These are phyloP conservation scores for Spisula solida DNA, from an alignment of 2,888 invertebrate genomes.

Conservation along the genomic window DNA sequence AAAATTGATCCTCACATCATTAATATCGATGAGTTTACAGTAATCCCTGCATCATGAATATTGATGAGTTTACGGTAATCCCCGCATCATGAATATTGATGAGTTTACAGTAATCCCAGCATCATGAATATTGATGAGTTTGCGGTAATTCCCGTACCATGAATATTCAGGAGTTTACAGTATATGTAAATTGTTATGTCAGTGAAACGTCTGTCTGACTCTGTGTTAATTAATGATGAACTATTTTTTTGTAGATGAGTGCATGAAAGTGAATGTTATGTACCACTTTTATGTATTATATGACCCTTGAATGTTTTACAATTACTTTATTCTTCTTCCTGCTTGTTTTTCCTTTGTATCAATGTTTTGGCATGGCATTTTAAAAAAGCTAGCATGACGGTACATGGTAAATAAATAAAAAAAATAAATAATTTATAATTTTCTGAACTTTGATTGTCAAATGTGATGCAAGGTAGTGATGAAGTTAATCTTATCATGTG, in stretches of 20 bases:
- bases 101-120: too few species aligned
- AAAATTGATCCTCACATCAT: too few species aligned
- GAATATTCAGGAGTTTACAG: too few species aligned
- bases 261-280: not conserved
- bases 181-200: constrained; percentile 5
- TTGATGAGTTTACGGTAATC: too few species aligned
- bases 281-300: not conserved
- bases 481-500: too few species aligned
- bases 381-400: not conserved
- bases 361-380: not conserved
- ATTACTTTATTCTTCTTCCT: not conserved
- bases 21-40: too few species aligned
- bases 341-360: constrained; percentile 10
- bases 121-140: too few species aligned
- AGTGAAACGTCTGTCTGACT: not conserved
- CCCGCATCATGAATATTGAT: too few species aligned
- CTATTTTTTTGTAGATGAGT: not conserved
- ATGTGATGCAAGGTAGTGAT: too few species aligned
- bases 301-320: not conserved
- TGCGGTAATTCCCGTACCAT: too few species aligned
- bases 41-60: too few species aligned
- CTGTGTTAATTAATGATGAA: constrained; percentile 1
- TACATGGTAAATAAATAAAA: not conserved
- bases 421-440: not conserved
- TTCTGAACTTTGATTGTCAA: too few species aligned